Conservation (phyloP, 2,113 vertebrate genomes). For the Pimephales promelas region DNA sequence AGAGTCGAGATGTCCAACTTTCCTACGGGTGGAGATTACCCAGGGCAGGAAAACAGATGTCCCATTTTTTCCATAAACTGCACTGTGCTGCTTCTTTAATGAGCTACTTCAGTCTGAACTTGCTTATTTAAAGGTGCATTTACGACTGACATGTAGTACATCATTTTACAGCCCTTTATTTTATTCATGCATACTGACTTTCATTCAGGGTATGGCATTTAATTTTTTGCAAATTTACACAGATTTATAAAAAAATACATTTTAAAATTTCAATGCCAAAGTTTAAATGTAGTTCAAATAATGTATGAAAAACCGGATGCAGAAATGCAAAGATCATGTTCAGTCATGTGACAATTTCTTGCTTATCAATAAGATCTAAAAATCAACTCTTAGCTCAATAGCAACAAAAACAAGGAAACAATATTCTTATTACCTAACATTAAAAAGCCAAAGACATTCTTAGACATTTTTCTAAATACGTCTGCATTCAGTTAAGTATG, state of each 20-base stretch:
- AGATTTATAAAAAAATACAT: not conserved
- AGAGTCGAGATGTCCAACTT: slow-evolving; percentile 12
- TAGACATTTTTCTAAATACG: not conserved
- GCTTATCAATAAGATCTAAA: not conserved
- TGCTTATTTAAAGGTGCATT: slow-evolving; percentile 19
- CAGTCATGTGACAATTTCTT: not conserved
- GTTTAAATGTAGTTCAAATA: not conserved
- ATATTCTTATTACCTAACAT: not conserved
- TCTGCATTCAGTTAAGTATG: not conserved
- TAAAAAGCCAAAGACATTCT: not conserved
- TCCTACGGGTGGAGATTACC: not conserved
- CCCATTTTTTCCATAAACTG: not conserved
- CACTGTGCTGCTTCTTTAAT: slow-evolving; percentile 12
- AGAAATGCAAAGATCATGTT: not conserved
- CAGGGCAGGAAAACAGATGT: slow-evolving; percentile 8
- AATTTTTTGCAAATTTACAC: not conserved
- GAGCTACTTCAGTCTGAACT: not conserved
- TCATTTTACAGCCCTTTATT: slow-evolving; percentile 22
- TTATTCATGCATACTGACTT: not conserved
- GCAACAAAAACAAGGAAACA: not conserved
- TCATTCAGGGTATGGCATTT: not conserved
- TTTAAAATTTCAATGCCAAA: too few species aligned
- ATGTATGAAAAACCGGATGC: not conserved
- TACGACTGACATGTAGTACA: slow-evolving; percentile 1
- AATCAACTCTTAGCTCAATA: not conserved